Evolutionary conservation across 2,797 vertebrate species (phyloP), one percentile per base, ranked within the genome.

Genomic region (Dicrostonyx torquatus): DNA sequence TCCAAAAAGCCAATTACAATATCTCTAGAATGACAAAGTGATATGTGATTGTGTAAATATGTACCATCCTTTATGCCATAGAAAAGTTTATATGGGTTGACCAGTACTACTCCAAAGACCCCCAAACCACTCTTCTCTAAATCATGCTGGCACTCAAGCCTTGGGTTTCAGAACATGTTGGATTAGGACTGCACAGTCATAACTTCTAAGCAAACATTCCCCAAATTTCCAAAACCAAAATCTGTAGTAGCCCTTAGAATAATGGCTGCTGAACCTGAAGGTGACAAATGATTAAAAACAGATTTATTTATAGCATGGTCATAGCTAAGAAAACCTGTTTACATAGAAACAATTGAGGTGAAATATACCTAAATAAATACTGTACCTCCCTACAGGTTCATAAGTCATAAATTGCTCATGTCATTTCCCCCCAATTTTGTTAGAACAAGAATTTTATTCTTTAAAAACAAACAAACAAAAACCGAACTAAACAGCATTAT

Each of bases 371-470:
- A 79, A 55, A n/a, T 40, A 75, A 89, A 58, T 34, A 60, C 3
- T 31, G 11, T 26, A 34, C 64, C 79, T 66, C 60, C 45, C 77
- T 66, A 11, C 3, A 73, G 40, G 43, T 55, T 14, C 11, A 26
- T 62, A 20, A 14, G 48, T 76, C 48, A 85, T 7, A 60, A 64
- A 89, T 53, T 80, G 68, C 55, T 79, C 89, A 37, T 92, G 26
- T 89, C 53, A 60, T 20, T 14, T 90, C 93, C 84, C 17, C 40
- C 20, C 17, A 86, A 37, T 82, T 92, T 92, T 43, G 53, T 45
- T 76, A 84, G 88, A 76, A 90, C 6, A 55, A 88, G 40, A 92
- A 66, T 9, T 40, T 58, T 20, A 58, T 58, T 22, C 55, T 58
- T 58, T 58, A 58, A 58, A 58, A 22, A 58, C 55, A 58, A 58